Evolutionary conservation across 2,888 invertebrate species (phyloP), one percentile per base, ranked within the genome.

Genomic region (Camponotus fellah): DNA sequence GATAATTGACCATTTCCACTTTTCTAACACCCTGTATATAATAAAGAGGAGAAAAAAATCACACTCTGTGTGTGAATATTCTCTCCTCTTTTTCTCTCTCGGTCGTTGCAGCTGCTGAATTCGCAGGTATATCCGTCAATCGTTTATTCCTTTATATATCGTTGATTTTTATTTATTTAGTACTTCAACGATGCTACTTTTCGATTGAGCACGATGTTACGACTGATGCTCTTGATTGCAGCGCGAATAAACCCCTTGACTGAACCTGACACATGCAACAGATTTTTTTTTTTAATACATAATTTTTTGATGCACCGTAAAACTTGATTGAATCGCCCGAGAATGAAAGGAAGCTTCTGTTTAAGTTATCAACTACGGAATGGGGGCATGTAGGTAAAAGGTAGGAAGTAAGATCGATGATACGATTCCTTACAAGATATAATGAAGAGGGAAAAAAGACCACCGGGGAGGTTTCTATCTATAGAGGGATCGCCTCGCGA

Each of bases 401-500:
- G 8, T 12, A 8, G 17, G 21, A 26, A 60, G n/a, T 9, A 65
- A 66, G 37, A 53, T 56, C 76, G 9, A 12, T 14, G 46, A 58
- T 69, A 21, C 12, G 21, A 34, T 71, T 34, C 17, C 10, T 3
- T 40, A 17, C 4, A 9, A 4, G 60, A 3, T 21, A 34, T 79
- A 46, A 80, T 72, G 60, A 32, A 56, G 26, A 4, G 3, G n/a
- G 49, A 17, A 40, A 32, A 12, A 32, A 26, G 53, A 43, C 9
- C 32, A 21, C 32, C 0, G 58, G 43, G 6, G 46, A n/a, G n/a
- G 21, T 71, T 58, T 56, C 43, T 56, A 43, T 60, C 56, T 58
- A 72, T 60, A 58, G 58, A 58, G 46, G 37, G 72, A 80, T 72
- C 71, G 58, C 60, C 79, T 80, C 58, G 79, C 79, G 58, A 80